A percentile compares a stretch with the other conserved stretches of the same genome.
Conservation (phyloP, 2,113 vertebrate genomes). For the Oryzias melastigma region DNA sequence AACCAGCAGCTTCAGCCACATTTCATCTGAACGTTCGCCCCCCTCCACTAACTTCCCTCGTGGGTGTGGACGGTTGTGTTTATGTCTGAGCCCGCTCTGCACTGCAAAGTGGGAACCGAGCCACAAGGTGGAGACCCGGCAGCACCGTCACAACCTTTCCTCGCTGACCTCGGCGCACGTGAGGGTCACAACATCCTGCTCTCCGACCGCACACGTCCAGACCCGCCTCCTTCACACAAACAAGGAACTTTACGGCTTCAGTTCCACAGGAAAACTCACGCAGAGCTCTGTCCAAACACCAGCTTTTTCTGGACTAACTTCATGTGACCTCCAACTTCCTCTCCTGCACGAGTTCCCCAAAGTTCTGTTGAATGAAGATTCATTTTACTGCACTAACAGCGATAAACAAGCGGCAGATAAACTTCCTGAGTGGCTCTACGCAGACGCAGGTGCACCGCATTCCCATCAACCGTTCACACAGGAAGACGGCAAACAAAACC, state of each 20-base stretch:
- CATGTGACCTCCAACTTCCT: constrained; percentile 20
- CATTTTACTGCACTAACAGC: constrained; percentile 38
- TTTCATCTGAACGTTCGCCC: no score
- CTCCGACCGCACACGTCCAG: constrained; percentile 50
- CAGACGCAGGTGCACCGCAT: constrained; percentile 47
- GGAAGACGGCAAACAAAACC: constrained; percentile 58
- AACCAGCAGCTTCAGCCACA: no score
- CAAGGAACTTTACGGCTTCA: constrained; percentile 16
- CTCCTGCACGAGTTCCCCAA: constrained; percentile 19
- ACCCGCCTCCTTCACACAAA: constrained; percentile 39
- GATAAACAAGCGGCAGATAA: constrained; percentile 63
- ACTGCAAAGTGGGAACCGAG: constrained; percentile 51
- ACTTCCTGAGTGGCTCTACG: constrained; percentile 59
- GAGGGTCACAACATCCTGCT: constrained; percentile 55
- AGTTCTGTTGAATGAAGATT: constrained; percentile 24
- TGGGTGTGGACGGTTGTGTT: constrained; percentile 24
- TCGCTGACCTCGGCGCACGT: constrained; percentile 45
- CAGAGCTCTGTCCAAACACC: constrained; percentile 37
- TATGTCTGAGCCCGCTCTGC: constrained; percentile 15
- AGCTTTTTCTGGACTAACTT: constrained; percentile 11
- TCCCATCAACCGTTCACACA: constrained; percentile 45
- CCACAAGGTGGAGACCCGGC: constrained; percentile 69
- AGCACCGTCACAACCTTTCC: constrained; percentile 15
- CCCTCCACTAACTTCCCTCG: not conserved
- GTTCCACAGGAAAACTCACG: constrained; percentile 27